Conservation (phyloP, 1,140 invertebrate species). For the Euura lappo region DNA sequence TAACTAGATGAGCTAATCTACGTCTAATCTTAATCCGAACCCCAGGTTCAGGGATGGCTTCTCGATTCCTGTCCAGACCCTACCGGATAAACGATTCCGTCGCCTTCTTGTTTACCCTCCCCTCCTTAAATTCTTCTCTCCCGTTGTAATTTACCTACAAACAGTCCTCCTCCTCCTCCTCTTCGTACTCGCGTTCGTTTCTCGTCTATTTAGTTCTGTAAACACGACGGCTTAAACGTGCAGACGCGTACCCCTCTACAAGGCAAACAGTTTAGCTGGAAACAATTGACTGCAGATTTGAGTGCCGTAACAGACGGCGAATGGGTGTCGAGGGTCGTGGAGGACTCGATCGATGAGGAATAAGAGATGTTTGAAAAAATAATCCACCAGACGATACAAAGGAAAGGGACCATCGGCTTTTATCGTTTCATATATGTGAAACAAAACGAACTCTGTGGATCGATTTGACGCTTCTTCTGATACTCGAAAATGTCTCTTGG, state of each 20-base stretch:
- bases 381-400: neutral
- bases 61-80: neutral
- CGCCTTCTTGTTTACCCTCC: neutral
- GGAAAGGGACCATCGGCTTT: too few relatives aligned
- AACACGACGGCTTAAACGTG: neutral
- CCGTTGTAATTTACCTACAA: neutral
- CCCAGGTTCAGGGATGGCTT: neutral
- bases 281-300: slow-evolving; percentile 63
- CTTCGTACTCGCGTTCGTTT: neutral
- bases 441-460: slow-evolving; percentile 40
- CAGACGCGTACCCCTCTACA: slow-evolving; percentile 45
- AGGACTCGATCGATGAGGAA: too few relatives aligned
- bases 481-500: slow-evolving; percentile 25
- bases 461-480: slow-evolving; percentile 41
- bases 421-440: slow-evolving; percentile 19
- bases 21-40: neutral
- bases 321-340: too few relatives aligned
- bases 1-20: slow-evolving; percentile 5
- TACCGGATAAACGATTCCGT: neutral
- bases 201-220: neutral
- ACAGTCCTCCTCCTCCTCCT: neutral
- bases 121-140: neutral
- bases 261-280: slow-evolving; percentile 64
- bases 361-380: too few relatives aligned
- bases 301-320: slow-evolving; percentile 32